Evolutionary conservation across 2,113 vertebrate species (phyloP), one percentile per base, ranked within the genome.

Genomic region (Otus sunia): DNA sequence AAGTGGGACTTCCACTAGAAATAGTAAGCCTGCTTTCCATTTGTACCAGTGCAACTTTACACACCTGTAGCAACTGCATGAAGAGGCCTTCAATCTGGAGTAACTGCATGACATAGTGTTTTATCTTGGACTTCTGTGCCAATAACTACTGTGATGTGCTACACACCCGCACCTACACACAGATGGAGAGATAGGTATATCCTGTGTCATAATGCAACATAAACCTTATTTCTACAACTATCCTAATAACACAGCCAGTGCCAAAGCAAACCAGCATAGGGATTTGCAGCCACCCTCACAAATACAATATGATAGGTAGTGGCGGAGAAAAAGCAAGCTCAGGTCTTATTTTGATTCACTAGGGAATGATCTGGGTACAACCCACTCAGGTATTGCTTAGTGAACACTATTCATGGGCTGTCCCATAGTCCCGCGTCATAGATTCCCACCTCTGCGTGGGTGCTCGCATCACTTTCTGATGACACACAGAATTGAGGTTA

Each of bases 291-390:
- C 56, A 88, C 29, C 45, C 56, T 86, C 80, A 80, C 73, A 53
- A 62, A 55, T 34, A 59, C 53, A 45, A 41, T n/a, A 62, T 20
- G 21, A 49, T 15, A 90, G 53, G 43, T 30, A 78, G n/a, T 37
- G 8, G 53, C 56, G 20, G 22, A 68, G 62, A 52, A 95, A 80
- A 92, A 88, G 89, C 89, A 96, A 96, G 84, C 71, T 90, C 59
- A 69, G 59, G 71, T 83, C 37, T 91, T 92, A 85, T 41, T 82
- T 68, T 69, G 49, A 67, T 73, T 87, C 62, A 80, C 90, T 97
- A 92, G 94, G 95, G 94, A 97, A 85, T 58, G 67, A 63, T 91
- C 45, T 50, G 43, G 82, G 64, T 69, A 86, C 75, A 92, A 29
- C 91, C 85, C 82, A 86, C 13, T 43, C 39, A 20, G n/a, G 47